These are phyloP conservation scores for Parnassius glacialis DNA, from an alignment of 2,888 invertebrate genomes.

Conservation along the genomic window DNA sequence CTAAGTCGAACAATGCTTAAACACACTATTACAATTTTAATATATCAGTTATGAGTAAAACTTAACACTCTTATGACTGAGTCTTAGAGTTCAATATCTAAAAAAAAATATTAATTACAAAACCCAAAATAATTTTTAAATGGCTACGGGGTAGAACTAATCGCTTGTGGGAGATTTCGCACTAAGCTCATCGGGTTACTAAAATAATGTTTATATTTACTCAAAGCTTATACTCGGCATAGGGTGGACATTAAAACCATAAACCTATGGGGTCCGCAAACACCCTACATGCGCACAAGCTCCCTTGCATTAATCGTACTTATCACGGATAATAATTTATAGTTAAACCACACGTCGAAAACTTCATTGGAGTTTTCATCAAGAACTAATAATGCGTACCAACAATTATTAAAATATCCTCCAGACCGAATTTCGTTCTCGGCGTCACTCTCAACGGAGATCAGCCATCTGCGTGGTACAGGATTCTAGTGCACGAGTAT, in stretches of 20 bases:
- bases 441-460: too few relatives aligned
- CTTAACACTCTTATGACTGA: background rate
- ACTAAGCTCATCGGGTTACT: slow-evolving; percentile 76
- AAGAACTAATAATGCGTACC: too few relatives aligned
- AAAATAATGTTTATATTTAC: slow-evolving; percentile 78
- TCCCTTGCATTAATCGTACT: slow-evolving; percentile 4
- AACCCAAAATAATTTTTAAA: background rate
- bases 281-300: slow-evolving; percentile 22
- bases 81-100: background rate
- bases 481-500: too few relatives aligned
- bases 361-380: too few relatives aligned
- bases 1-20: background rate
- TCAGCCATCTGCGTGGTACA: too few relatives aligned
- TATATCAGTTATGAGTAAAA: background rate
- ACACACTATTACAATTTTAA: background rate
- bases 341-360: too few relatives aligned
- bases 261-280: slow-evolving; percentile 45
- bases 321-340: background rate
- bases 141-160: slow-evolving; percentile 51
- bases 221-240: slow-evolving; percentile 54
- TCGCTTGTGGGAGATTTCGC: slow-evolving; percentile 63
- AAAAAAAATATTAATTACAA: background rate
- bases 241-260: slow-evolving; percentile 51
- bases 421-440: too few relatives aligned
- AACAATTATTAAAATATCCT: too few relatives aligned